Percentiles rank a stretch among this genome's conserved stretches.
Evolutionary conservation across 2,888 invertebrate species (phyloP).

Genomic region (Rhorus exstirpatorius): DNA sequence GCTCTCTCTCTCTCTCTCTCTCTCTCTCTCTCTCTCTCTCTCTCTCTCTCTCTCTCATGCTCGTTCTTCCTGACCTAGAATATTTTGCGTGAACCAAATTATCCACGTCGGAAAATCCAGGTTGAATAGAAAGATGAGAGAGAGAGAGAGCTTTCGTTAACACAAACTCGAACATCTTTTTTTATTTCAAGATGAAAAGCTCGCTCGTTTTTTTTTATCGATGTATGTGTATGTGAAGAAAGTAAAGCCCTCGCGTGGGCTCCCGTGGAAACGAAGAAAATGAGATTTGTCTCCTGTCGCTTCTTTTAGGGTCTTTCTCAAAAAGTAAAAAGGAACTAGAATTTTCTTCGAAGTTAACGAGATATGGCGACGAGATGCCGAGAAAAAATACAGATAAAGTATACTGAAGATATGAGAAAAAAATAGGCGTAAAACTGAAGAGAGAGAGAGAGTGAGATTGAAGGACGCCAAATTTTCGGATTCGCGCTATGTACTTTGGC

Average conservation of each 20-base stretch:
- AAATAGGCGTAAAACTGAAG: background rate
- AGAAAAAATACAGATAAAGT: constrained; percentile 9
- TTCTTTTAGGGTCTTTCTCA: background rate
- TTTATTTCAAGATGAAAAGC: background rate
- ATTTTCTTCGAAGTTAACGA: background rate
- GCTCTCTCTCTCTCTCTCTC: too few species aligned
- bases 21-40: background rate
- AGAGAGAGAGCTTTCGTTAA: constrained; percentile 12
- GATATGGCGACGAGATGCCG: constrained; percentile 7
- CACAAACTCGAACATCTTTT: constrained; percentile 2
- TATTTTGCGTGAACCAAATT: constrained; percentile 68
- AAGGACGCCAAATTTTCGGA: background rate
- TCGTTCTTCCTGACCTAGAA: constrained; percentile 19
- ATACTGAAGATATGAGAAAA: background rate
- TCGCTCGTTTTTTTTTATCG: background rate
- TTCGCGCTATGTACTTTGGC: background rate
- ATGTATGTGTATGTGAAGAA: background rate
- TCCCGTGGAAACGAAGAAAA: background rate
- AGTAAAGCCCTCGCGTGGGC: background rate
- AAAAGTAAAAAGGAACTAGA: background rate
- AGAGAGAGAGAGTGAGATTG: background rate
- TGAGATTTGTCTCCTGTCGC: constrained; percentile 13
- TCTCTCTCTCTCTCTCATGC: background rate
- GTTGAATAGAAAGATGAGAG: constrained; percentile 68
- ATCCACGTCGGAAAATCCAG: constrained; percentile 47